Evolutionary conservation across 2,797 vertebrate species (phyloP).

Genomic region (Limnodromus scolopaceus): DNA sequence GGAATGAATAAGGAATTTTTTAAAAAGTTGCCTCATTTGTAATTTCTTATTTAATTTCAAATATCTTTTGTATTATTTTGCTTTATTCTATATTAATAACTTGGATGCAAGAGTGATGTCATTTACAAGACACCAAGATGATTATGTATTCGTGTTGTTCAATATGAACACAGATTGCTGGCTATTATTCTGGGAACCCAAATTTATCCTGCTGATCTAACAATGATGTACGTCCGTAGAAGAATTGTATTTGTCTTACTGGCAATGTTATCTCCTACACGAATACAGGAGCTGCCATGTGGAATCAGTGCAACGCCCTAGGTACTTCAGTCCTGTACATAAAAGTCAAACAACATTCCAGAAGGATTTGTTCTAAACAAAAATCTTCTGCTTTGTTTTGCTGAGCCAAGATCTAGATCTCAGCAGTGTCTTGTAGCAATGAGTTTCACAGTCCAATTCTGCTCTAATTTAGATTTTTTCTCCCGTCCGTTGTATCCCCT

Average conservation of each 20-base stretch:
- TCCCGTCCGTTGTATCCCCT: accelerated
- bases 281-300: not conserved
- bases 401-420: not conserved
- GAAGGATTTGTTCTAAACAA: not conserved
- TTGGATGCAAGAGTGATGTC: not conserved
- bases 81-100: not conserved
- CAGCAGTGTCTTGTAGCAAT: not conserved
- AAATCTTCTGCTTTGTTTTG: not conserved
- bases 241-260: not conserved
- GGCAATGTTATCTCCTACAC: not conserved
- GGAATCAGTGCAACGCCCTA: not conserved
- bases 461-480: not conserved
- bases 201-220: not conserved
- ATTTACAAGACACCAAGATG: not conserved
- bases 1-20: not conserved
- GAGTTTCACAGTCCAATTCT: not conserved
- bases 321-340: not conserved
- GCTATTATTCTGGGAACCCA: not conserved
- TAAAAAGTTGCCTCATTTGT: not conserved
- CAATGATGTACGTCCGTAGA: not conserved
- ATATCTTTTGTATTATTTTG: not conserved
- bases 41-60: not conserved
- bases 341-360: not conserved
- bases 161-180: not conserved
- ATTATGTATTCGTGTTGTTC: not conserved